Percentiles rank a stretch among this genome's conserved stretches.
Conservation (phyloP, 2,113 vertebrate species). For the Heterocephalus glaber region DNA sequence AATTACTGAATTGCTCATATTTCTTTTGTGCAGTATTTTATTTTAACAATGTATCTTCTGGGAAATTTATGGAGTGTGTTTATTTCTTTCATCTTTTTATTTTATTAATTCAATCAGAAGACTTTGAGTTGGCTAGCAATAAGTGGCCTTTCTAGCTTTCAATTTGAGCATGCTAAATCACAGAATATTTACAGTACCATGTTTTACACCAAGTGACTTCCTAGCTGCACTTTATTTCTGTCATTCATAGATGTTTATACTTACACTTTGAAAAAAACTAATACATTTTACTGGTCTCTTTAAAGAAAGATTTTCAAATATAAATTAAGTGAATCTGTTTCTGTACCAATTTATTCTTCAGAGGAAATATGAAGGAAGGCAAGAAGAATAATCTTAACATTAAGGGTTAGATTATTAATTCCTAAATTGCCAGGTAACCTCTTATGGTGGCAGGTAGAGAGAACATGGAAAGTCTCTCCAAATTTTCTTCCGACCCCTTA, state of each 20-base stretch:
- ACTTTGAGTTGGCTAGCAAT: background rate
- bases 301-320: conserved; percentile 21
- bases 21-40: conserved; percentile 66
- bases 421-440: background rate
- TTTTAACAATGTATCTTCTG: conserved; percentile 10
- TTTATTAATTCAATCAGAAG: conserved; percentile 46
- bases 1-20: conserved; percentile 79
- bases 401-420: background rate
- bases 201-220: background rate
- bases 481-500: background rate
- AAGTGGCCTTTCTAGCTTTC: background rate
- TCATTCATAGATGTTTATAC: background rate
- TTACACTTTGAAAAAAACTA: background rate
- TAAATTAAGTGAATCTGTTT: background rate
- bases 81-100: background rate
- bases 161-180: background rate
- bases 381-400: background rate
- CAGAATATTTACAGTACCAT: background rate
- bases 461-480: background rate
- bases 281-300: background rate
- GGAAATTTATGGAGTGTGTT: background rate
- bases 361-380: background rate
- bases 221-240: background rate
- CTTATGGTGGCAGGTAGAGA: background rate
- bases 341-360: background rate